These are phyloP conservation scores for Arrhopalites spinosus DNA, from an alignment of 2,888 invertebrate species.

Conservation along the genomic window DNA sequence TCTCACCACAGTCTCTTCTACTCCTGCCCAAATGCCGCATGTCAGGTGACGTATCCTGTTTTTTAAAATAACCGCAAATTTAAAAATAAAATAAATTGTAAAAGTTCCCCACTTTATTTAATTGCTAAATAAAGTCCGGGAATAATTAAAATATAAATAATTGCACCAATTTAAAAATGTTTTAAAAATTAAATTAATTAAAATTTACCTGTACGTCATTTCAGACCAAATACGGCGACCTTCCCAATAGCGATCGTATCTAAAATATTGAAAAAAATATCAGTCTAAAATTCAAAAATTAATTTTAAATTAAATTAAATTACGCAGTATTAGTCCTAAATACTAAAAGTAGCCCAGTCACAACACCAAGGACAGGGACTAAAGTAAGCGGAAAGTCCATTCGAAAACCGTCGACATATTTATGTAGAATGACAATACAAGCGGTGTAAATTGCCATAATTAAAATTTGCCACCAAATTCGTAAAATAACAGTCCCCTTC, in stretches of 20 bases:
- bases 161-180: too few species aligned
- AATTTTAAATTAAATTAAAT: too few species aligned
- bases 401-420: conserved; percentile 28
- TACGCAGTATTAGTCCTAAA: too few species aligned
- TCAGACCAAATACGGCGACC: conserved; percentile 49
- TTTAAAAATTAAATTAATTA: too few species aligned
- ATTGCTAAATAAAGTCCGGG: too few species aligned
- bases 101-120: too few species aligned
- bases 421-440: conserved; percentile 34
- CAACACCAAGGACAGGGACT: conserved; percentile 51
- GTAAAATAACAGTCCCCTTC: conserved; percentile 45
- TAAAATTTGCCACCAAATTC: conserved; percentile 50
- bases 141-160: too few species aligned
- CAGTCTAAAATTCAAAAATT: background rate
- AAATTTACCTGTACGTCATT: conserved; percentile 47
- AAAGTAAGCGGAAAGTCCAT: conserved; percentile 46
- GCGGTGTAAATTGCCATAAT: conserved; percentile 39
- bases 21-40: conserved; percentile 46
- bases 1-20: conserved; percentile 39
- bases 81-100: too few species aligned
- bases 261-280: background rate
- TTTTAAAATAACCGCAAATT: too few species aligned
- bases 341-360: conserved; percentile 36
- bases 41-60: conserved; percentile 47
- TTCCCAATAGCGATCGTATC: too few species aligned